Evolutionary conservation across 2,113 vertebrate species (phyloP), one percentile per base, ranked within the genome.

Genomic region (Protobothrops mucrosquamatus): DNA sequence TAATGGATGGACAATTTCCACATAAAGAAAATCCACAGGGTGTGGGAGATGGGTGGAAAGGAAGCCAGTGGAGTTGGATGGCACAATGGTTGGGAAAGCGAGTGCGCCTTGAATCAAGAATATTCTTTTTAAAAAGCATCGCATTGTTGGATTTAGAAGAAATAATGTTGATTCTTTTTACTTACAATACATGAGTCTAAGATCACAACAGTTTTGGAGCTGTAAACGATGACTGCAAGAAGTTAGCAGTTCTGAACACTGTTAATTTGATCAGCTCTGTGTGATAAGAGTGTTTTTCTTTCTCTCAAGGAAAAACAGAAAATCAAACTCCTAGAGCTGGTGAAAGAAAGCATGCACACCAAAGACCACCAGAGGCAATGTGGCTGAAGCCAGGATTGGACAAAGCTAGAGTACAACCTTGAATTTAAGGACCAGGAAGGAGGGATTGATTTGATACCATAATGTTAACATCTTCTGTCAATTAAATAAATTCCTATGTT

Each of bases 231-330:
- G 54, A 89, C 22, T 57, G n/a, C 48, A 56, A 15, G 20, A 85
- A 91, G 20, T 74, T 56, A 85, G 55, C 23, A 57, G 1, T 93
- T 94, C 5, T 29, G 34, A 1, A 1, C 0, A 85, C 29, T 81
- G 57, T 12, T 18, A 64, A 3, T 90, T 89, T 89, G 88, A 34
- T 88, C 29, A 43, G 24, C 24, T 20, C 14, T 22, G 12, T 89
- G 46, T 93, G 87, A 55, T 74, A 89, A 22, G 34, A 56, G 7
- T 94, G 92, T 94, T 88, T 96, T 96, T 88, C 93, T 97, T 97
- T 94, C 20, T 86, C 52, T 96, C 92, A 97, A 98, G 98, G 94
- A 98, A 98, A 98, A 97, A 96, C 95, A 98, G 98, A 95, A 98
- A 98, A 96, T 97, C 97, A 87, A 98, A 98, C 94, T 96, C 98